phyloP scores from a whole-genome alignment of 2,113 vertebrate genomes.

The Strix aluco region DNA sequence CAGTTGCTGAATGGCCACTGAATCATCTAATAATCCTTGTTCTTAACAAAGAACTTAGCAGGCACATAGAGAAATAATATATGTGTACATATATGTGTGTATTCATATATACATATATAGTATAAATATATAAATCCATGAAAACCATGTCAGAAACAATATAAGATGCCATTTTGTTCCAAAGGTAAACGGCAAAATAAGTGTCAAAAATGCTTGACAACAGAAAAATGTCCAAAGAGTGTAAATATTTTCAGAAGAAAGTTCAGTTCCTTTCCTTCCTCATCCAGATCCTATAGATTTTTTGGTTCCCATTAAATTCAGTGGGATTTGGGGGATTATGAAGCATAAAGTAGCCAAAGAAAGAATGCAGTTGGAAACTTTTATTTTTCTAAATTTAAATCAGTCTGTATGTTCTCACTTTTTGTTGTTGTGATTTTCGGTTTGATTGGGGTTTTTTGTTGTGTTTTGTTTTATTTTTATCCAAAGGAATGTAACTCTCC shows the following conservation, averaged over 20 bases:
- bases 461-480: background rate
- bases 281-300: background rate
- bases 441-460: background rate
- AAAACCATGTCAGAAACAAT: background rate
- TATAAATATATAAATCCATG: background rate
- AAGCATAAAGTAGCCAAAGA: background rate
- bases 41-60: background rate
- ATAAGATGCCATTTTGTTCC: background rate
- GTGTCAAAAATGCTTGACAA: background rate
- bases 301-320: background rate
- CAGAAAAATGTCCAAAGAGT: background rate
- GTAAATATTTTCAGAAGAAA: background rate
- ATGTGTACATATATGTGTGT: background rate
- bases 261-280: background rate
- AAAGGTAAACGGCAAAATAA: background rate
- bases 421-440: rapidly evolving
- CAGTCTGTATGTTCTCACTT: rapidly evolving
- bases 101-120: background rate
- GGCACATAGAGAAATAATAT: background rate
- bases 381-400: background rate
- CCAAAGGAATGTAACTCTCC: background rate
- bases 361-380: background rate
- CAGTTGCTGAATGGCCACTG: background rate
- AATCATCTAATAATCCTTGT: background rate
- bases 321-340: background rate